A percentile compares a stretch with the other conserved stretches of the same genome.
Conservation (phyloP, 2,797 vertebrate genomes). For the Onychomys torridus region DNA sequence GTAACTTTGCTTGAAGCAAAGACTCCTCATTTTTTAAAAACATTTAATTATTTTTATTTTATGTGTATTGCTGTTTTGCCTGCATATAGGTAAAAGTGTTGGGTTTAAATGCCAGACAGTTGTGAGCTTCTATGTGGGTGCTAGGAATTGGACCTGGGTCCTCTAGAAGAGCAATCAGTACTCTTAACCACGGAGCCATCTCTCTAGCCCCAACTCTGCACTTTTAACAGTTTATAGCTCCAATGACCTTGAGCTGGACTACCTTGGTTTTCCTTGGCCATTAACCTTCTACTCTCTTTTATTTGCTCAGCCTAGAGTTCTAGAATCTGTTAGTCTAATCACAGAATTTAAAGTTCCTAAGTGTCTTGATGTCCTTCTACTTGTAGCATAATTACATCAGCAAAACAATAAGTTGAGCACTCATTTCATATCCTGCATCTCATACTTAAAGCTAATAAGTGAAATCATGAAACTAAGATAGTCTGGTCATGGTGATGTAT, state of each 20-base stretch:
- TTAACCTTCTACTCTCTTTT: background rate
- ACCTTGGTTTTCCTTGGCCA: background rate
- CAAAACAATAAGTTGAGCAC: background rate
- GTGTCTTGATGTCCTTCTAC: background rate
- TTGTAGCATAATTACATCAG: background rate
- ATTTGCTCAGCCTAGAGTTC: background rate
- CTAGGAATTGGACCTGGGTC: too few relatives aligned
- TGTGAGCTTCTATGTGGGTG: too few relatives aligned
- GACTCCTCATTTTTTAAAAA: too few relatives aligned
- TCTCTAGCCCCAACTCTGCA: too few relatives aligned
- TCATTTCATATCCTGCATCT: background rate
- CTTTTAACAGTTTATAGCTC: background rate
- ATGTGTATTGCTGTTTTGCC: too few relatives aligned
- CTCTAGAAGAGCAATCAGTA: too few relatives aligned
- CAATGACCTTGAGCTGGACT: background rate
- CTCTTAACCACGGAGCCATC: too few relatives aligned
- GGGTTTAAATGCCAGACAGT: too few relatives aligned
- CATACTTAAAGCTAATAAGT: background rate
- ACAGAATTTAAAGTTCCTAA: background rate
- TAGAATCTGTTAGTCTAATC: background rate
- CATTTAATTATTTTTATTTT: too few relatives aligned
- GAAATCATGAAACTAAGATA: constrained; percentile 6
- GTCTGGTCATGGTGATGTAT: background rate
- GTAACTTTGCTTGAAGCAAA: background rate
- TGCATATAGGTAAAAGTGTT: too few relatives aligned